Evolutionary conservation across 2,113 vertebrate species (phyloP).

Genomic region (Crocuta crocuta): DNA sequence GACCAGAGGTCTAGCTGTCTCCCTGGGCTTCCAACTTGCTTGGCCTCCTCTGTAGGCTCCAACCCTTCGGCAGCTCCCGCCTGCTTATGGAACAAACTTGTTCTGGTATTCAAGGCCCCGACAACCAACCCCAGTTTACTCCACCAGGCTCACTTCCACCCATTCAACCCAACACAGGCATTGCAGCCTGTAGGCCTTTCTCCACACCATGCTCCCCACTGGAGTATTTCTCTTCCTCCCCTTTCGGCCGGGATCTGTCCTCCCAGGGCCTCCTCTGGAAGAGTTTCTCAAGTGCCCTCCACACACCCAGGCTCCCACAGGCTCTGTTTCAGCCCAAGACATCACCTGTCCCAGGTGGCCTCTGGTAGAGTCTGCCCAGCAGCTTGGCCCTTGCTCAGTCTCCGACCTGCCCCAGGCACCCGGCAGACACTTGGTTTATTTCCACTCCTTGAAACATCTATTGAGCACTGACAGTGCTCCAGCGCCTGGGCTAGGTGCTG

Average conservation of each 20-base stretch:
- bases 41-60: background rate
- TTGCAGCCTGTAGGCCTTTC: background rate
- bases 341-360: background rate
- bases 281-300: background rate
- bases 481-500: background rate
- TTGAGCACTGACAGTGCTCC: background rate
- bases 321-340: background rate
- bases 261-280: background rate
- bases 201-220: background rate
- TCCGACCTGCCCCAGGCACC: no score
- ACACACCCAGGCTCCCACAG: background rate
- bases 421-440: background rate
- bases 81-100: background rate
- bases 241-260: background rate
- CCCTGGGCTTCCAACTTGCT: background rate
- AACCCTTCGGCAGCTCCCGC: background rate
- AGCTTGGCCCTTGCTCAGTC: background rate
- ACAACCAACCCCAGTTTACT: background rate
- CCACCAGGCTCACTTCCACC: background rate
- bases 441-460: background rate
- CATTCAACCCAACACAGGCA: background rate
- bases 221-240: background rate
- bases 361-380: background rate
- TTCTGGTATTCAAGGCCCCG: background rate
- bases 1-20: background rate